phyloP scores from a whole-genome alignment of 1,140 invertebrate genomes.

The Bombyx mandarina region DNA sequence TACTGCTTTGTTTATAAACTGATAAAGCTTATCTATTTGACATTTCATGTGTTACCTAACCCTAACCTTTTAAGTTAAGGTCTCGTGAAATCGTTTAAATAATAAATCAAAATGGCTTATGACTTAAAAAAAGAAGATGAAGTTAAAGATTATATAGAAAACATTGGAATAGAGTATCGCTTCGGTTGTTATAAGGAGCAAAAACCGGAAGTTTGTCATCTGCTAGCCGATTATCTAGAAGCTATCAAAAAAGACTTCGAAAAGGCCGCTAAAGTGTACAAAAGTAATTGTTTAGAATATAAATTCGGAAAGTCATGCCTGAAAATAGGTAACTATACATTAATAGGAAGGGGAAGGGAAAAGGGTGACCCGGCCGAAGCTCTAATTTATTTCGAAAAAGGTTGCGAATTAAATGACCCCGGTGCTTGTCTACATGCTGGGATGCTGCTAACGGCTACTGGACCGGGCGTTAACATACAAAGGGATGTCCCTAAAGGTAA shows the following conservation, averaged over 20 bases:
- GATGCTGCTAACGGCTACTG: conserved; percentile 74
- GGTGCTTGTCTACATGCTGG: conserved; percentile 84
- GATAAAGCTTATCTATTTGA: conserved; percentile 51
- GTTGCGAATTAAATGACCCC: conserved; percentile 79
- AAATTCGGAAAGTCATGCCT: conserved; percentile 87
- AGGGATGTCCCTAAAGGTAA: conserved; percentile 72
- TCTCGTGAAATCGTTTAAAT: conserved; percentile 20
- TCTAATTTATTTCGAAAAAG: conserved; percentile 83
- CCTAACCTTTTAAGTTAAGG: conserved; percentile 14
- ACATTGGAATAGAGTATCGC: conserved; percentile 91
- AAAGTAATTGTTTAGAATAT: conserved; percentile 88
- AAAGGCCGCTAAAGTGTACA: conserved; percentile 84
- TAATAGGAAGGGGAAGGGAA: conserved; percentile 75
- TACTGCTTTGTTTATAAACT: conserved; percentile 34
- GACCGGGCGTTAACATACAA: conserved; percentile 65
- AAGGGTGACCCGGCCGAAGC: conserved; percentile 72
- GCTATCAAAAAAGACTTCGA: conserved; percentile 83
- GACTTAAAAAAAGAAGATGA: conserved; percentile 89
- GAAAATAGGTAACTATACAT: conserved; percentile 83
- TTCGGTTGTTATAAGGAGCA: conserved; percentile 85
- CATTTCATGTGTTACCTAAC: conserved; percentile 49
- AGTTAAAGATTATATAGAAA: conserved; percentile 89
- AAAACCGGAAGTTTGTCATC: conserved; percentile 85
- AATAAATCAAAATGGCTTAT: conserved; percentile 46
- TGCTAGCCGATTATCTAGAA: conserved; percentile 90